These are phyloP conservation scores for Pipistrellus pipistrellus DNA, from an alignment of 2,797 vertebrate genomes.

Conservation along the genomic window DNA sequence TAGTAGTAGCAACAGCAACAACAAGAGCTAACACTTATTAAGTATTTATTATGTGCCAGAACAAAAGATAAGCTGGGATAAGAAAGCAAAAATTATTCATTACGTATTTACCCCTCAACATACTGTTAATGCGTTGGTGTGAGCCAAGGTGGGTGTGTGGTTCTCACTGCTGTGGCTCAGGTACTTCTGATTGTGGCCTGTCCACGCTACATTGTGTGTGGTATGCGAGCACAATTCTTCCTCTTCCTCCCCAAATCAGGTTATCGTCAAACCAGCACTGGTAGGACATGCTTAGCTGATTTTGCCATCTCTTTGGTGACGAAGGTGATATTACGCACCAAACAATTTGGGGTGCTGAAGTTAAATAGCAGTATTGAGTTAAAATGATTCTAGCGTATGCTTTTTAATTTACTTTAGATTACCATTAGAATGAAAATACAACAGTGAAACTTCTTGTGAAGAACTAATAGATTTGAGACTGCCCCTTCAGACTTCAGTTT, in stretches of 20 bases:
- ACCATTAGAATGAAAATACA: not conserved
- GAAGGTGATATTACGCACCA: not conserved
- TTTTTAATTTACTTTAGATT: conserved; percentile 34
- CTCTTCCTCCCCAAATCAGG: not conserved
- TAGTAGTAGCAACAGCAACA: not conserved
- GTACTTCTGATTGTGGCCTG: not conserved
- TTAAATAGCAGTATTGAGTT: not conserved
- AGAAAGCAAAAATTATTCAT: conserved; percentile 4
- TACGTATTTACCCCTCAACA: not conserved
- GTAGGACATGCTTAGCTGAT: not conserved
- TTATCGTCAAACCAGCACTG: not conserved
- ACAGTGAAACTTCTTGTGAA: conserved; percentile 7
- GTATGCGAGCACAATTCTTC: not conserved
- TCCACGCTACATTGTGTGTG: not conserved
- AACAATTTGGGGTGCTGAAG: not conserved
- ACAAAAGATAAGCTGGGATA: not conserved
- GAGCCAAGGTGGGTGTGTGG: not conserved
- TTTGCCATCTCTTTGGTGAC: not conserved
- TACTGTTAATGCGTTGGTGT: not conserved
- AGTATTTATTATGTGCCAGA: not conserved
- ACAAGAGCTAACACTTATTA: not conserved
- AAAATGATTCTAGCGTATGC: not conserved
- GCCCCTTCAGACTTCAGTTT: not conserved
- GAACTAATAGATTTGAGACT: not conserved
- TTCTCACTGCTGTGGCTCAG: not conserved